Conservation (phyloP, 2,888 invertebrate genomes). For the Eugnorisma glareosa region DNA sequence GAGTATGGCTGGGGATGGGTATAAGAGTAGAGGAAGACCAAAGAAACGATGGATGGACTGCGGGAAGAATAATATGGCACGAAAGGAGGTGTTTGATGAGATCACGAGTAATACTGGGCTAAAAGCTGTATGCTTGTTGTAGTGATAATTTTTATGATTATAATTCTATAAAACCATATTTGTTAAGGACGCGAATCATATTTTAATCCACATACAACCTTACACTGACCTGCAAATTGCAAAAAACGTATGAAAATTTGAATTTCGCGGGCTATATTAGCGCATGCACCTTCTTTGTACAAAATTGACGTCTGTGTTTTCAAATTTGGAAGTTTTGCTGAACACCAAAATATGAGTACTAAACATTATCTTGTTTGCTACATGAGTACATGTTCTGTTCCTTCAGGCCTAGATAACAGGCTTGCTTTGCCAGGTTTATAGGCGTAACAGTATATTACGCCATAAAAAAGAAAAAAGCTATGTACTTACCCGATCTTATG, state of each 20-base stretch:
- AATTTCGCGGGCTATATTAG: neutral
- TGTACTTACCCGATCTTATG: constrained; percentile 50
- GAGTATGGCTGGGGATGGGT: too few relatives aligned
- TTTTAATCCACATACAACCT: neutral
- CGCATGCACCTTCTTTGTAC: neutral
- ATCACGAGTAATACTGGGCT: too few relatives aligned
- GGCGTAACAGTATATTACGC: constrained; percentile 45
- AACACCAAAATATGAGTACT: constrained; percentile 29
- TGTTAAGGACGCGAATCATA: too few relatives aligned
- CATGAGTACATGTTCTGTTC: neutral
- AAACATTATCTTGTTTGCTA: constrained; percentile 34
- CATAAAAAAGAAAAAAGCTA: constrained; percentile 50
- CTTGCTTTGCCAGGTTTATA: constrained; percentile 44
- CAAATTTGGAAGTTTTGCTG: neutral
- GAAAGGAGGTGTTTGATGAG: too few relatives aligned
- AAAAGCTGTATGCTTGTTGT: too few relatives aligned
- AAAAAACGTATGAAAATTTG: neutral
- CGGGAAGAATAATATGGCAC: too few relatives aligned
- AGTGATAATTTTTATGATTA: too few relatives aligned
- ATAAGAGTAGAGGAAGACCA: too few relatives aligned
- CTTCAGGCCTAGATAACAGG: constrained; percentile 17
- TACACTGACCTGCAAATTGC: neutral
- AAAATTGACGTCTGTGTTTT: neutral
- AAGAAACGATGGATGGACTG: too few relatives aligned
- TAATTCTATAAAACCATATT: too few relatives aligned